phyloP scores from a whole-genome alignment of 2,888 invertebrate species.

The Trichogramma evanescens region DNA sequence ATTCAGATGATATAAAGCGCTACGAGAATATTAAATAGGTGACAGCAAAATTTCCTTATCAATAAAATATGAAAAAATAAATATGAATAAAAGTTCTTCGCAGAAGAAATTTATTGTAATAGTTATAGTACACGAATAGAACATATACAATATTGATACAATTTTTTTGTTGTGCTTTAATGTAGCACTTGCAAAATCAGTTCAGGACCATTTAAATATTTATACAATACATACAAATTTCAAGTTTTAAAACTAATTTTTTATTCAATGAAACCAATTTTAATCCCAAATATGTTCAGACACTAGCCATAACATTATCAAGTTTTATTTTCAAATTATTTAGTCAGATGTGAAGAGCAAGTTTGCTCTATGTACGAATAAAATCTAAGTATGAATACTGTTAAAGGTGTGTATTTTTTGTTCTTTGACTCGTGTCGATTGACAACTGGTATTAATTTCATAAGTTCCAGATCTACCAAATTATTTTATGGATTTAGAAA shows the following conservation, averaged over 20 bases:
- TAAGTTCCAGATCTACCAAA: constrained; percentile 3
- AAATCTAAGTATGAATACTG: constrained; percentile 19
- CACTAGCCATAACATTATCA: background rate
- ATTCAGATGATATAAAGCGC: too few relatives aligned
- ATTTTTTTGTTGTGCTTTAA: constrained; percentile 7
- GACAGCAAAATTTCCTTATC: background rate
- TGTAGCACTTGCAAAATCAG: constrained; percentile 11
- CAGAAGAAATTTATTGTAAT: constrained; percentile 24
- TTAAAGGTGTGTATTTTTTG: constrained; percentile 10
- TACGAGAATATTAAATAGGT: background rate
- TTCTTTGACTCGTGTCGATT: constrained; percentile 3
- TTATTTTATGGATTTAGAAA: constrained; percentile 9
- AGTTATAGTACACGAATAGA: constrained; percentile 22
- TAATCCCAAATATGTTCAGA: constrained; percentile 1
- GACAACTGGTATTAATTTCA: constrained; percentile 1
- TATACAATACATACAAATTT: constrained; percentile 23
- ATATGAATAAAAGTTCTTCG: constrained; percentile 12
- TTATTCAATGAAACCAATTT: constrained; percentile 2
- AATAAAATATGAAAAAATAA: background rate
- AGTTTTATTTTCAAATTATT: too few relatives aligned
- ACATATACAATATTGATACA: constrained; percentile 22
- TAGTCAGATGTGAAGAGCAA: too few relatives aligned
- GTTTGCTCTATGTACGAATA: constrained; percentile 9
- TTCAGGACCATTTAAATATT: constrained; percentile 16
- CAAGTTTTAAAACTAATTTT: constrained; percentile 12